A percentile compares a stretch with the other conserved stretches of the same genome.
Evolutionary conservation across 1,140 invertebrate genomes (phyloP).

Genomic region (Tetragonula clypearis): DNA sequence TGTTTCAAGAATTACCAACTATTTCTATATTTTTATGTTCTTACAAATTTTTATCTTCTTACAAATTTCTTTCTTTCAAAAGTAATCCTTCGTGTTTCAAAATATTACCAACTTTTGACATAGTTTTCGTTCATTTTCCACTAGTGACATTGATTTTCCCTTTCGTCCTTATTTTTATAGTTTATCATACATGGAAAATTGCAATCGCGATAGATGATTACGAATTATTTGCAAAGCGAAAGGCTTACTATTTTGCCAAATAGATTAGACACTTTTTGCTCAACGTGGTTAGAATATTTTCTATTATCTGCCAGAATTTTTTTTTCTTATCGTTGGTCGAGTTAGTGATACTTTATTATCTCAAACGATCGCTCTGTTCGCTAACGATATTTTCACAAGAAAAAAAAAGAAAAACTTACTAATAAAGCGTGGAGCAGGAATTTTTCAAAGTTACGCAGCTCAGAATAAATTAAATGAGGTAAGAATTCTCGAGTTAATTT

Average conservation of each 20-base stretch:
- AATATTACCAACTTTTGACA: neutral
- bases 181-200: neutral
- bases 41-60: too few relatives aligned
- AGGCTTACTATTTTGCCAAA: neutral
- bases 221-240: neutral
- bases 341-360: neutral
- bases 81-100: neutral
- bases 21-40: too few relatives aligned
- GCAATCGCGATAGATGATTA: slow-evolving; percentile 1
- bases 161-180: neutral
- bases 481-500: neutral
- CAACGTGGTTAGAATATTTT: neutral
- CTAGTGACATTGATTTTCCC: too few relatives aligned
- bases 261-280: neutral
- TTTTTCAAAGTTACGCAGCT: neutral
- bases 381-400: neutral
- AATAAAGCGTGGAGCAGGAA: neutral
- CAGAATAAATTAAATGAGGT: neutral
- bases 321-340: neutral
- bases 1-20: neutral
- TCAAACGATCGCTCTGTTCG: neutral
- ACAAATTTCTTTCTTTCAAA: neutral
- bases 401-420: too few relatives aligned
- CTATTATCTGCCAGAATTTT: neutral
- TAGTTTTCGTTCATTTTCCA: neutral